Percentiles rank a stretch among this genome's conserved stretches.
Evolutionary conservation across 2,797 vertebrate species (phyloP).

Genomic region (Somateria mollissima): DNA sequence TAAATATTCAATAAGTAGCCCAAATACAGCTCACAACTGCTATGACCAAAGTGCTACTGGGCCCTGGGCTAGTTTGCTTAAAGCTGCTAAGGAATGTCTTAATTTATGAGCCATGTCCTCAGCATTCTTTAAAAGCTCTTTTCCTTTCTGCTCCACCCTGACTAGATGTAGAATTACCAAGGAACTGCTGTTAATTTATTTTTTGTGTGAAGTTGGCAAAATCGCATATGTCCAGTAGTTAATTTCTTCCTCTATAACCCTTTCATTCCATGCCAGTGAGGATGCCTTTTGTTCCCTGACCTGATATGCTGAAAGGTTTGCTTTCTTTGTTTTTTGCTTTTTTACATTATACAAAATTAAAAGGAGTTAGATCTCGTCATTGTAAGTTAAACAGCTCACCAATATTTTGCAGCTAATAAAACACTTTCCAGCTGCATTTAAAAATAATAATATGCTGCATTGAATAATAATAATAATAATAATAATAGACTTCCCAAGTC

Average conservation of each 20-base stretch:
- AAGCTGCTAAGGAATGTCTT: conserved; percentile 26
- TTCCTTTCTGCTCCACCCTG: not conserved
- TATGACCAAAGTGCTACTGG: not conserved
- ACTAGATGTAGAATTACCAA: not conserved
- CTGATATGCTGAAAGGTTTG: not conserved
- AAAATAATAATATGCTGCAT: not conserved
- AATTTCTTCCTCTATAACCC: not conserved
- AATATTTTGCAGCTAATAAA: not conserved
- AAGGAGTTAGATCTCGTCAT: not conserved
- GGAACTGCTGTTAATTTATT: not conserved
- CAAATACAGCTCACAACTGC: not conserved
- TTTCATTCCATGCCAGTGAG: not conserved
- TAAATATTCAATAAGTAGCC: not conserved
- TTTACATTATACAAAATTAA: not conserved
- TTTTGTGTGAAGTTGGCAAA: not conserved
- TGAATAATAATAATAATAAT: not conserved
- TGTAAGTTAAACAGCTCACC: not conserved
- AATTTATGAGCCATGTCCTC: not conserved
- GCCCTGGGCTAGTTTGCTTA: not conserved
- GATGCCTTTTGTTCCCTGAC: not conserved
- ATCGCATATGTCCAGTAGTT: not conserved
- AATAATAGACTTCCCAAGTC: not conserved
- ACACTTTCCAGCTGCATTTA: not conserved
- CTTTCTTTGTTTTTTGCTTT: not conserved
- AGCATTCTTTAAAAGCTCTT: not conserved